Evolutionary conservation across 1,140 invertebrate genomes (phyloP).

Genomic region (Calliopsis andreniformis): DNA sequence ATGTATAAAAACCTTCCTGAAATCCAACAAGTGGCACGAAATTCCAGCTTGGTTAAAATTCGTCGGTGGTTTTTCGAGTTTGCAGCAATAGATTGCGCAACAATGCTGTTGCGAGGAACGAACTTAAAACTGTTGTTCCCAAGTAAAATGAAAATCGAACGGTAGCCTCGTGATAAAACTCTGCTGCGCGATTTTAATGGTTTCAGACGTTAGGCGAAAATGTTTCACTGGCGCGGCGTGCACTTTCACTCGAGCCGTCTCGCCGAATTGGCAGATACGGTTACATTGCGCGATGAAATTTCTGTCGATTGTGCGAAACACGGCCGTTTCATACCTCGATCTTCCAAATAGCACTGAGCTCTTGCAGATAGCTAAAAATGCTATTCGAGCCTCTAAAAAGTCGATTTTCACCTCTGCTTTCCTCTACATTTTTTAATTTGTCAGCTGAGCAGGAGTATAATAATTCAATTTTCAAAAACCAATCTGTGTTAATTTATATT

Average conservation of each 20-base stretch:
- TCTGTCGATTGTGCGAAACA: conserved; percentile 56
- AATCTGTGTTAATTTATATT: too few species aligned
- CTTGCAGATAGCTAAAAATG: too few species aligned
- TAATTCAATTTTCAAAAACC: too few species aligned
- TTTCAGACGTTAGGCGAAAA: conserved; percentile 60
- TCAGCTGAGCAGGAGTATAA: too few species aligned
- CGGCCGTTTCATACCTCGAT: conserved; percentile 7
- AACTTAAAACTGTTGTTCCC: conserved; percentile 1
- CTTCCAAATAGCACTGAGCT: neutral
- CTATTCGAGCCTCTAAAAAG: too few species aligned
- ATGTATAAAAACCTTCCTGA: neutral
- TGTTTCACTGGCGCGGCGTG: conserved; percentile 51
- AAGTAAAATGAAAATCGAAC: conserved; percentile 3
- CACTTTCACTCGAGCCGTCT: conserved; percentile 60
- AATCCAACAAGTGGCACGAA: neutral
- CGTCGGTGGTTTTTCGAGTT: neutral
- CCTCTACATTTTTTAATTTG: too few species aligned
- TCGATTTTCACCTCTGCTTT: too few species aligned
- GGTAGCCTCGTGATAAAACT: conserved; percentile 31
- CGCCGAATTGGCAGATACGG: conserved; percentile 61
- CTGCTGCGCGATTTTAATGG: conserved; percentile 46
- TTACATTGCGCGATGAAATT: conserved; percentile 63
- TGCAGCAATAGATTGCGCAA: neutral
- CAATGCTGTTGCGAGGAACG: neutral
- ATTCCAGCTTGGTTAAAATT: neutral